Evolutionary conservation across 2,797 vertebrate species (phyloP).

Genomic region (Xenentodon cancila): DNA sequence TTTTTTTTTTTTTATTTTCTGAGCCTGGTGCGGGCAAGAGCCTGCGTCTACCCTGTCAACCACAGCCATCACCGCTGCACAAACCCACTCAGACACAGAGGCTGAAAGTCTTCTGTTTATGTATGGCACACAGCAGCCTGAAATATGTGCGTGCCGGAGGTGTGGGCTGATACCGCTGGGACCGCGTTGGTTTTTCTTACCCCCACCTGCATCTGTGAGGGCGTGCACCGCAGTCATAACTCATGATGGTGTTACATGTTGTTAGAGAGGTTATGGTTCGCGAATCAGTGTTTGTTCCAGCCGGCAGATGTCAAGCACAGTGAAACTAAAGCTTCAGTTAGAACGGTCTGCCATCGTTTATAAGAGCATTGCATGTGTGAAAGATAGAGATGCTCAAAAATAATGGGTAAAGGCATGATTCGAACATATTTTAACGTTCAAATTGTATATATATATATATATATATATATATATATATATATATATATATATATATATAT

Average conservation of each 20-base stretch:
- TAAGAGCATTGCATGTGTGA: too few species aligned
- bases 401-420: too few species aligned
- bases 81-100: constrained; percentile 23
- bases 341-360: too few species aligned
- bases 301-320: too few species aligned
- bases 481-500: too few species aligned
- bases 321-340: too few species aligned
- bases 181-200: constrained; percentile 36
- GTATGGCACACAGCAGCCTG: constrained; percentile 39
- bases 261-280: constrained; percentile 25
- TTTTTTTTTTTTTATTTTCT: too few species aligned
- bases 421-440: too few species aligned
- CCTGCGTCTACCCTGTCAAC: constrained; percentile 47
- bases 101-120: constrained; percentile 39
- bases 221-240: constrained; percentile 31
- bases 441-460: too few species aligned
- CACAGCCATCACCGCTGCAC: constrained; percentile 30
- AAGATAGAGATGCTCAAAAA: too few species aligned
- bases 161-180: constrained; percentile 45
- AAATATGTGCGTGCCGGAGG: constrained; percentile 45
- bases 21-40: constrained; percentile 66
- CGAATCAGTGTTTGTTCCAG: constrained; percentile 23
- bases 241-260: constrained; percentile 37
- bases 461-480: too few species aligned
- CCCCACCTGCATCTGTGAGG: constrained; percentile 65